phyloP scores from a whole-genome alignment of 2,797 vertebrate species.

The Rhincodon typus region DNA sequence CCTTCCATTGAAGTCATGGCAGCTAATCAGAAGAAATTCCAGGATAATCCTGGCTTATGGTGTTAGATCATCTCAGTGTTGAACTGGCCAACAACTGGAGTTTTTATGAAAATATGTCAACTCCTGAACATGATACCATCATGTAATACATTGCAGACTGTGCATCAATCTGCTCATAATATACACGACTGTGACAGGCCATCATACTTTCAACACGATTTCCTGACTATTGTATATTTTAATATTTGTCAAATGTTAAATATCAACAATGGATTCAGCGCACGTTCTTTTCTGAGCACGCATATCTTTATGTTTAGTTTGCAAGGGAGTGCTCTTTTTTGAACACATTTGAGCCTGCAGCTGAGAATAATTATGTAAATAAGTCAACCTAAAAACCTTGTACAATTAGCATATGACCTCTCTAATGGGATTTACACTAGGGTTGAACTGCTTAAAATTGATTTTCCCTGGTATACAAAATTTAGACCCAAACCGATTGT shows the following conservation, averaged over 20 bases:
- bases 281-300: neutral
- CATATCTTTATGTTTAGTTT: neutral
- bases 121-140: neutral
- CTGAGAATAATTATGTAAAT: neutral
- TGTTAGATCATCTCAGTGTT: neutral
- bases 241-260: neutral
- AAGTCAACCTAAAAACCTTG: neutral
- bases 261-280: neutral
- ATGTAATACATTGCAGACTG: neutral
- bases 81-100: neutral
- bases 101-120: neutral
- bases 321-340: neutral
- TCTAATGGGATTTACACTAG: neutral
- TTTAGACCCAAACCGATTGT: neutral
- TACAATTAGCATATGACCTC: neutral
- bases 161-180: neutral
- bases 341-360: neutral
- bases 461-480: neutral
- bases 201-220: neutral
- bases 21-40: neutral
- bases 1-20: neutral
- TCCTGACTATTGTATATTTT: neutral
- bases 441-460: neutral
- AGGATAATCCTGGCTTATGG: neutral
- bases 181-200: neutral